Base-by-base conservation (phyloP, 2,797 vertebrate genomes). In the Gobionotothen gibberifrons region DNA sequence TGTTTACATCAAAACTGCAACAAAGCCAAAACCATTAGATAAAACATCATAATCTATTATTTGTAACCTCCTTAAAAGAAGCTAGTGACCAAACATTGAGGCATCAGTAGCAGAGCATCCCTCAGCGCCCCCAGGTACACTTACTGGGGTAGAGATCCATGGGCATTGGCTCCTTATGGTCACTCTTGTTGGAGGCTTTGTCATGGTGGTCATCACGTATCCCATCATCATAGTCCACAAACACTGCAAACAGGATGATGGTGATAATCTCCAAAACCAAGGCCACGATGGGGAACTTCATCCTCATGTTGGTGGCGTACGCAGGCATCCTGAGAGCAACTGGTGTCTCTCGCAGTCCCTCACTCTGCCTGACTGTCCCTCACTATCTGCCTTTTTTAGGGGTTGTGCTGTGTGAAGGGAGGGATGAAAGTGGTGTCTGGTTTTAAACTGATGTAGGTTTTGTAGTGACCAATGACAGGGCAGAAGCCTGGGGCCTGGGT, bases 301-400 rank as follows among this genome's bases (percentile, higher is more conserved):
- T 49, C 93, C 94, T 96, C 97, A 99, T 98, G 94, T 94, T 96
- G 93, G 95, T 96, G 82, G 95, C 79, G 62, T 90, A 93, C 16
- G 95, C 91, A 90, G 95, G 92, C 93, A 94, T 94, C 85, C 68
- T 90, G 64, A 64, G 42, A 66, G 67, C 46, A 69, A 49, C 72
- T 76, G 70, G 43, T 83, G 81, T 86, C 77, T 84, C 67, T 87
- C 55, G 47, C 74, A 63, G 70, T 49, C 64, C 53, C 61, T 16
- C 22, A 22, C 72, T 39, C 60, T 62, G 69, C 29, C 48, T 67
- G 59, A 54, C 48, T 67, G 59, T 52, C 60, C 52, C 53, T 77
- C 67, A 17, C 47, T 84, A 56, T 75, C 67, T 65, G 48, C 73
- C 51, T 72, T 76, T 83, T 79, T 74, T 69, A 48, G 59, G 63